Evolutionary conservation across 2,888 invertebrate species (phyloP).

Genomic region (Salpingus planirostris): DNA sequence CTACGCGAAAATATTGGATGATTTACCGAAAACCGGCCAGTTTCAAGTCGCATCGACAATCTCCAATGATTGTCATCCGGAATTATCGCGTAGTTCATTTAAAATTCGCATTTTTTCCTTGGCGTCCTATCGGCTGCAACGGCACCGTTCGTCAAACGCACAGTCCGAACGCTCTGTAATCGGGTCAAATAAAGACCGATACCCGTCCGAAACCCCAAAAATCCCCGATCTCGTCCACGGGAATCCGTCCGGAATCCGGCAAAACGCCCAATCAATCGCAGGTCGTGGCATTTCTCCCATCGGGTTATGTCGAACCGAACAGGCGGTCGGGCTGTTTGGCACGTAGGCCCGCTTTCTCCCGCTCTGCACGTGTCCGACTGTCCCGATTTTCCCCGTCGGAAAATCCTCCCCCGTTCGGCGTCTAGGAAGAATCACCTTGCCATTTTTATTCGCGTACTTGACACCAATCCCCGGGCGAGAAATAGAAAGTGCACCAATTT

Average conservation of each 20-base stretch:
- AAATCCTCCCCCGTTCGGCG: neutral
- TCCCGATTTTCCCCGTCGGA: neutral
- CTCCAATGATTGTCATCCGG: conserved; percentile 31
- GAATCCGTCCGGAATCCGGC: no score
- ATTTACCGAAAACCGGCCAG: conserved; percentile 17
- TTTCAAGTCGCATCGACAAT: conserved; percentile 12
- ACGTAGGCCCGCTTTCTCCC: conserved; percentile 23
- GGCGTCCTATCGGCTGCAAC: conserved; percentile 34
- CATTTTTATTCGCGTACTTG: no score
- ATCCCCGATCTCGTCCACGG: no score
- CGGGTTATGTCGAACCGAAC: no score
- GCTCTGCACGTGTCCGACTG: conserved; percentile 20
- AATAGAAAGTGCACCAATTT: neutral
- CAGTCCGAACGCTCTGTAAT: conserved; percentile 17
- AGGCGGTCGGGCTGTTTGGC: conserved; percentile 14
- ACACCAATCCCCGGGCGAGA: conserved; percentile 2
- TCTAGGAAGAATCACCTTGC: no score
- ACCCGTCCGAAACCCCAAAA: neutral
- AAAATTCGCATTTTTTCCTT: conserved; percentile 31
- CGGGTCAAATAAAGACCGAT: conserved; percentile 23
- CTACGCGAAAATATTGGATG: conserved; percentile 28
- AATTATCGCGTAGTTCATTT: conserved; percentile 34
- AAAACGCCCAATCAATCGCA: no score
- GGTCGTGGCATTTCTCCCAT: no score
- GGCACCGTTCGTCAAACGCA: conserved; percentile 14